Evolutionary conservation across 2,888 invertebrate species (phyloP).

Genomic region (Polylopha cassiicola): DNA sequence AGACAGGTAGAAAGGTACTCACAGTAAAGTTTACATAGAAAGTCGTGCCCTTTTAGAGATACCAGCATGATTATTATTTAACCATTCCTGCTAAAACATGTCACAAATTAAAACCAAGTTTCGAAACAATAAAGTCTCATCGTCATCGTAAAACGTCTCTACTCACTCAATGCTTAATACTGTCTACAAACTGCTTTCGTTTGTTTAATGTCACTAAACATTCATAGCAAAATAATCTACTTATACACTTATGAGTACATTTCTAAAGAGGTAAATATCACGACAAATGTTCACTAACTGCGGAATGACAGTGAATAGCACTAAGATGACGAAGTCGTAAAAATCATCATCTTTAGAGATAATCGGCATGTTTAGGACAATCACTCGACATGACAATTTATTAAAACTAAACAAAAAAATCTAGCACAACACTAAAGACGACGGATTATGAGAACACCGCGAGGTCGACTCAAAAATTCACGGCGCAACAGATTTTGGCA

Average conservation of each 20-base stretch:
- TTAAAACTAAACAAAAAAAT: conserved; percentile 31
- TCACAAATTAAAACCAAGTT: too few relatives aligned
- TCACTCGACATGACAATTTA: conserved; percentile 26
- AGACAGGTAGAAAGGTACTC: conserved; percentile 6
- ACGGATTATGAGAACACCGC: conserved; percentile 37
- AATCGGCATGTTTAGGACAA: conserved; percentile 39
- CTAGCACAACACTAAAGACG: conserved; percentile 36
- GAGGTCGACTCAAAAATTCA: conserved; percentile 38
- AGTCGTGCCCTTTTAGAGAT: conserved; percentile 2
- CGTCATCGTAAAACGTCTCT: too few relatives aligned
- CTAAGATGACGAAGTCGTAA: conserved; percentile 35
- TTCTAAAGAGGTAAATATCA: conserved; percentile 46
- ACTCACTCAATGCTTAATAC: conserved; percentile 11
- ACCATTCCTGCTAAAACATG: too few relatives aligned
- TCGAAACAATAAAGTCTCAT: too few relatives aligned
- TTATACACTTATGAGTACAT: conserved; percentile 51
- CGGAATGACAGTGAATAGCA: conserved; percentile 40
- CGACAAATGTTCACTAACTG: conserved; percentile 43
- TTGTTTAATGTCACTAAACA: too few relatives aligned
- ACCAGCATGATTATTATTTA: too few relatives aligned
- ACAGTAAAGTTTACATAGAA: not conserved
- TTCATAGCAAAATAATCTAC: conserved; percentile 17
- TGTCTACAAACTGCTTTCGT: not conserved
- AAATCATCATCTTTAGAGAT: conserved; percentile 38
- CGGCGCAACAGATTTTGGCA: conserved; percentile 68